Base-by-base conservation (phyloP, 1,140 invertebrate genomes). In the Phortica variegata region DNA sequence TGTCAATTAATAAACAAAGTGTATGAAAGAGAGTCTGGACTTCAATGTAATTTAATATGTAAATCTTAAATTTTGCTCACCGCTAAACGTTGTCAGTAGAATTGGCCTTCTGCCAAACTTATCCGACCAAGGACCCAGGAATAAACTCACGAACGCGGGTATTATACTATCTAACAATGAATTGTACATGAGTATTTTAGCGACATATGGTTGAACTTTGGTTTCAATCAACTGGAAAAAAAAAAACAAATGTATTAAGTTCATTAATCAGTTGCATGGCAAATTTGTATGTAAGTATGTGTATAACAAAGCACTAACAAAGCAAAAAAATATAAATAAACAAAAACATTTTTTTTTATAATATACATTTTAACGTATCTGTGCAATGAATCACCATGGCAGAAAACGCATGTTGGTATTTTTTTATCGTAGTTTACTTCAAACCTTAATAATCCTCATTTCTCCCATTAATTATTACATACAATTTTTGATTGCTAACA, bases 71-170 rank as follows among this genome's bases (percentile, higher is more conserved):
- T 7, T 7, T 36, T 16, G 26, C 47, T 71, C 61, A 83, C 83
- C 83, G 41, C 77, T 61, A 45, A 81, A 76, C 13, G 80, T 73
- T 3, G 77, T 56, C 4, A 87, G 55, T 8, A 89, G 58, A 33
- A 88, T 72, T 9, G 85, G 85, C 59, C 85, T 84, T 6, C 87
- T 79, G 29, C 87, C 87, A 75, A 87, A 80, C 43, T 77, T 81
- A 60, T 88, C 86, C 47, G 85, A 88, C 87, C 86, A 88, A 2
- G 85, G 84, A 36, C 86, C 87, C 17, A 88, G 56, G 60, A 87
- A 86, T 6, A 87, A 73, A 44, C 83, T 82, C 0, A 86, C 65
- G 32, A 86, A 54, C 1, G 85, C 81, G 7, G 85, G 84, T 39
- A 83, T 76, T 39, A 87, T 73, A 33, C 81, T 82, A 56, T 85